A percentile compares a stretch with the other conserved stretches of the same genome.
Conservation (phyloP, 2,888 invertebrate genomes). For the Fragum sueziense region DNA sequence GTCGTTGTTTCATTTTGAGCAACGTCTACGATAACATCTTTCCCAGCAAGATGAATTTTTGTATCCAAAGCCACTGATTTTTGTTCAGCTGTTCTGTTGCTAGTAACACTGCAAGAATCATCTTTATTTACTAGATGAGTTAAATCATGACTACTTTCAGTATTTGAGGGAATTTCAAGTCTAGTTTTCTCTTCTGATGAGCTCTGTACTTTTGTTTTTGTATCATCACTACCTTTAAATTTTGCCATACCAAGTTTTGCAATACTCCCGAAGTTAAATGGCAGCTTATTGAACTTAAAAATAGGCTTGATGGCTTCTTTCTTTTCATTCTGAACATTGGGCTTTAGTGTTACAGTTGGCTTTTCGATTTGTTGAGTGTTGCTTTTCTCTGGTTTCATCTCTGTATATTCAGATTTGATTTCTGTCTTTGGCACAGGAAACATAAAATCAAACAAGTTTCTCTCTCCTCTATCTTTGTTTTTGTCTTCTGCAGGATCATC, state of each 20-base stretch:
- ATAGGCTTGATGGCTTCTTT: slow-evolving; percentile 33
- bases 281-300: slow-evolving; percentile 57
- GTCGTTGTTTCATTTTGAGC: neutral
- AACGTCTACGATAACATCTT: neutral
- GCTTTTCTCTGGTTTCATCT: neutral
- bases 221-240: slow-evolving; percentile 42
- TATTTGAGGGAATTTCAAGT: neutral
- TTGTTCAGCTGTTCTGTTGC: too few relatives aligned
- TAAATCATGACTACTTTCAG: neutral
- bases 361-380: neutral
- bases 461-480: slow-evolving; percentile 41
- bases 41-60: neutral
- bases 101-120: too few relatives aligned
- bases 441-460: slow-evolving; percentile 59
- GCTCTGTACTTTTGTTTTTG: neutral
- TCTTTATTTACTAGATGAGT: too few relatives aligned
- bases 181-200: neutral
- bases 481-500: neutral
- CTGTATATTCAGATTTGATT: neutral
- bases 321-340: neutral
- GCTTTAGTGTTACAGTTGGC: neutral
- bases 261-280: slow-evolving; percentile 57
- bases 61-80: too few relatives aligned
- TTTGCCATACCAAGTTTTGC: slow-evolving; percentile 57
- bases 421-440: slow-evolving; percentile 5